Conservation (phyloP, 2,797 vertebrate genomes). For the Phalanger gymnotis region DNA sequence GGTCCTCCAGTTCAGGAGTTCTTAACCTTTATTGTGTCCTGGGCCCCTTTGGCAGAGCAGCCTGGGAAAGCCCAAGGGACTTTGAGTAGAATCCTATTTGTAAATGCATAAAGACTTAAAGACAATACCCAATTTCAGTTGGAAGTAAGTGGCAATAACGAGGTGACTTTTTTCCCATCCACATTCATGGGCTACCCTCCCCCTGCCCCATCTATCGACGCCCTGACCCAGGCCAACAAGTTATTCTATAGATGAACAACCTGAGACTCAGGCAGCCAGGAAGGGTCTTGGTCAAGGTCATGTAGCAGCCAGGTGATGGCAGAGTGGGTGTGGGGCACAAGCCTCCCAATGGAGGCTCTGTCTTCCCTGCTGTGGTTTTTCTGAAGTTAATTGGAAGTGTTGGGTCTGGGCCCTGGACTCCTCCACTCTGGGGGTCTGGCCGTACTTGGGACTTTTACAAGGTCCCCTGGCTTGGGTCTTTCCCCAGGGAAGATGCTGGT, state of each 20-base stretch:
- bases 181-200: not conserved
- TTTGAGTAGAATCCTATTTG: too few species aligned
- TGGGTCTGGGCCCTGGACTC: not conserved
- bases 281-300: too few species aligned
- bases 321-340: not conserved
- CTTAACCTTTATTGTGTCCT: not conserved
- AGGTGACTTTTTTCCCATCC: too few species aligned
- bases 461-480: slow-evolving; percentile 51
- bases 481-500: slow-evolving; percentile 96
- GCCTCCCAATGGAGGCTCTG: not conserved
- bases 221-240: not conserved
- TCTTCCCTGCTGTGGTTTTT: not conserved
- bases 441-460: not conserved
- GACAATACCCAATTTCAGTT: not conserved
- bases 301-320: not conserved
- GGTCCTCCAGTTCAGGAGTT: not conserved
- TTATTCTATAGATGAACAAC: too few species aligned
- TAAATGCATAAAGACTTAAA: not conserved
- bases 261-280: not conserved
- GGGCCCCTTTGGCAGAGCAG: too few species aligned
- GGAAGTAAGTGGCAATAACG: too few species aligned
- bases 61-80: too few species aligned
- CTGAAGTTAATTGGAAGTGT: not conserved
- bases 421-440: slow-evolving; percentile 7
- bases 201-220: not conserved